Evolutionary conservation across 2,888 invertebrate species (phyloP), one percentile per base, ranked within the genome.

Genomic region (Eupeodes luniger): DNA sequence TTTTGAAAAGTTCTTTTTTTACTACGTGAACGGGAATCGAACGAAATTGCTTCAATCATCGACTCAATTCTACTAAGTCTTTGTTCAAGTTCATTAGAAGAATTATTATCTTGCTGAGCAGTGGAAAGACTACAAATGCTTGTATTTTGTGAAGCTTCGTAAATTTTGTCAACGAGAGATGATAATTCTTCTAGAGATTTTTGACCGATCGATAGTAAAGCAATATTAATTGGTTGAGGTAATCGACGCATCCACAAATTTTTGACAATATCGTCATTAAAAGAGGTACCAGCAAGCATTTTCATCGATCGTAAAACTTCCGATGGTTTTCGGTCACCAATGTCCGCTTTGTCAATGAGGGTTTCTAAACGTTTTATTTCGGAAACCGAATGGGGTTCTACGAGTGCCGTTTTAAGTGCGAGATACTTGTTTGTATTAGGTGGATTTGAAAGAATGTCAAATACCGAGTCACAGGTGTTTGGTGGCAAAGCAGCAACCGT

Each of bases 61-160:
- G 75, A 53, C 16, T 62, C 75, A 14, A 40, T 53, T 64, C 53
- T 62, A 19, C 19, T n/a, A 16, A 62, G 62, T 11, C 62, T 62
- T 10, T 62, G 6, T 53, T 51, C 44, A 7, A 55, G 7, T 14
- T 70, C 36, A 34, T 53, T 36, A 40, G 7, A 40, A 5, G 19
- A 9, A 27, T 10, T 59, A 47, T 14, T 44, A 7, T 12, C 16
- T 40, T 40, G 62, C 12, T 14, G 62, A 40, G 44, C 1, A 5
- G 57, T 59, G 57, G 70, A 55, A 57, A 72, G 27, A 57, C 72
- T 72, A 14, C 5, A 72, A 74, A 74, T 61, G 12, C n/a, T 51
- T 19, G 75, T 6, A 34, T 16, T 9, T 19, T 62, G 62, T 4
- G 36, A 62, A 7, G 62, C 62, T 16, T 40, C 62, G 16, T 62